A percentile compares a stretch with the other conserved stretches of the same genome.
phyloP scores from a whole-genome alignment of 2,888 invertebrate genomes.

The Cryptophagus acutangulus region DNA sequence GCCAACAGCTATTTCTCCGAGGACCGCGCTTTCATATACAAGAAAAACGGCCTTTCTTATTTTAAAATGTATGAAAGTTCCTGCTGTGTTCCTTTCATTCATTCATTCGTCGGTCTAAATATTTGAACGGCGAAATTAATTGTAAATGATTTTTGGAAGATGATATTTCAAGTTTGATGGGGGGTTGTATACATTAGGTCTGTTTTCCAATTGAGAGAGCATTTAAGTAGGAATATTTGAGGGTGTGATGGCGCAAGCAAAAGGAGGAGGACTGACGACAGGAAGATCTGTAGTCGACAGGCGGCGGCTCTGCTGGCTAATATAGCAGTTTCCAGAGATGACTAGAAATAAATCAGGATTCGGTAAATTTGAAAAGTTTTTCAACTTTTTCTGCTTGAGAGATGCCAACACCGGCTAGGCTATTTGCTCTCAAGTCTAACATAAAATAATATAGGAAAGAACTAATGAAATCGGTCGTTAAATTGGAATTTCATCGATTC shows the following conservation, averaged over 20 bases:
- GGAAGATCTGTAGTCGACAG: slow-evolving; percentile 22
- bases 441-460: slow-evolving; percentile 17
- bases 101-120: no score
- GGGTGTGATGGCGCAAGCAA: slow-evolving; percentile 20
- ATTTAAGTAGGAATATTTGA: slow-evolving; percentile 17
- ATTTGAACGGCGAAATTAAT: no score
- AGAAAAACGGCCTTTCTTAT: no score
- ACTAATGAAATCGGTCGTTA: slow-evolving; percentile 37
- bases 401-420: neutral
- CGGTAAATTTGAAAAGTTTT: slow-evolving; percentile 24
- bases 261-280: slow-evolving; percentile 22
- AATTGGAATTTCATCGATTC: slow-evolving; percentile 42
- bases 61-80: no score
- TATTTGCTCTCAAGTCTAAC: slow-evolving; percentile 15
- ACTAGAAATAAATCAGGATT: slow-evolving; percentile 20
- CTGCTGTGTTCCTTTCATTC: no score
- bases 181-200: slow-evolving; percentile 17
- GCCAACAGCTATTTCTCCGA: no score
- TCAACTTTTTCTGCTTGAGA: slow-evolving; percentile 10
- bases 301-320: slow-evolving; percentile 20
- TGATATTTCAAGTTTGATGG: slow-evolving; percentile 2
- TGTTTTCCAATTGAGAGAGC: slow-evolving; percentile 19
- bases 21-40: no score
- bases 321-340: slow-evolving; percentile 14
- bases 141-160: no score